Evolutionary conservation across 2,113 vertebrate genomes (phyloP).

Genomic region (Sphaerodactylus townsendi): DNA sequence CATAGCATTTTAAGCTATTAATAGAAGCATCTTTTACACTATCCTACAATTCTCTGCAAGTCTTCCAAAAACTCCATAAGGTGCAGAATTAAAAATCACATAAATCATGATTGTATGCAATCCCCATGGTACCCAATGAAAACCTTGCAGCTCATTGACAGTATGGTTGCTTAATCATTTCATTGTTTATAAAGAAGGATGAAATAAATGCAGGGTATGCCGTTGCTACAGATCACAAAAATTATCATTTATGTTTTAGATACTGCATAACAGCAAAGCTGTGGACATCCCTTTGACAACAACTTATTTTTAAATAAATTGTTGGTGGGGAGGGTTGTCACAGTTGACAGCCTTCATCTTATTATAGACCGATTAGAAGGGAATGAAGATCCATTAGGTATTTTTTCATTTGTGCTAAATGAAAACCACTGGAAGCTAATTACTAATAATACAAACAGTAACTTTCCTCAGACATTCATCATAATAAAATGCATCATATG

Average conservation of each 20-base stretch:
- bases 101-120: background rate
- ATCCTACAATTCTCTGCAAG: background rate
- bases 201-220: background rate
- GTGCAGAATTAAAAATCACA: background rate
- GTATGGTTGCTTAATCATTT: background rate
- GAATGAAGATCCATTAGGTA: background rate
- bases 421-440: background rate
- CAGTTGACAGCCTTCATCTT: background rate
- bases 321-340: background rate
- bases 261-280: background rate
- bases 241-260: background rate
- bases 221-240: background rate
- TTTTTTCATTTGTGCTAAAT: background rate
- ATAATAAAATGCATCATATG: background rate
- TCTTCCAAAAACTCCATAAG: background rate
- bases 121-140: background rate
- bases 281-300: too few relatives aligned
- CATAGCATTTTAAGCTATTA: background rate
- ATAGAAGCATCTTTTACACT: background rate
- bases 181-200: background rate
- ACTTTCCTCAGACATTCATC: conserved; percentile 4
- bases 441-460: background rate
- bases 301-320: background rate
- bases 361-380: background rate
- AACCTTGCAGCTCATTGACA: background rate